These are phyloP conservation scores for Empis stercorea DNA, from an alignment of 2,888 invertebrate species.

Conservation along the genomic window DNA sequence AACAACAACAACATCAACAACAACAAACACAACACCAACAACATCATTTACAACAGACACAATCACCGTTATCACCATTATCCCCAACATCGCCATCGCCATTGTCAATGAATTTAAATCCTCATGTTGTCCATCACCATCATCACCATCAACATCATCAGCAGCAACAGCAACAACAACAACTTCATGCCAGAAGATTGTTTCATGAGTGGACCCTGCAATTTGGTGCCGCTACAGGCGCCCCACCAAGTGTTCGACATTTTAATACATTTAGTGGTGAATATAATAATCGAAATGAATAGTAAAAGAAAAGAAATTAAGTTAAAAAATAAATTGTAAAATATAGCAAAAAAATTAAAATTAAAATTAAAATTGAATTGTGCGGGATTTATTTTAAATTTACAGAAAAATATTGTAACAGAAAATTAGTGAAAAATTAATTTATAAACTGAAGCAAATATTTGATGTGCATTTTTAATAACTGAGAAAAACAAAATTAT, in stretches of 20 bases:
- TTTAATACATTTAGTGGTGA: conserved; percentile 36
- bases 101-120: conserved; percentile 31
- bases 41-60: too few relatives aligned
- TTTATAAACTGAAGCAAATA: too few relatives aligned
- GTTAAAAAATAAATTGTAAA: conserved; percentile 1
- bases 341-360: not conserved
- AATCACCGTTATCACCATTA: conserved; percentile 25
- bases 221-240: conserved; percentile 34
- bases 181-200: conserved; percentile 34
- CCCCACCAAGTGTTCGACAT: conserved; percentile 28
- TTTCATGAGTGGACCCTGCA: conserved; percentile 37
- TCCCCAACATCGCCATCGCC: conserved; percentile 27
- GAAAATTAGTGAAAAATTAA: too few relatives aligned
- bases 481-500: too few relatives aligned
- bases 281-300: conserved; percentile 17
- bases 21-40: conserved; percentile 10
- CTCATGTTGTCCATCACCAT: conserved; percentile 32
- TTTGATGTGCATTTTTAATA: too few relatives aligned
- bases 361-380: not conserved
- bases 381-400: too few relatives aligned
- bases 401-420: too few relatives aligned
- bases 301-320: not conserved
- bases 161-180: conserved; percentile 37
- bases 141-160: conserved; percentile 35
- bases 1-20: conserved; percentile 15